Evolutionary conservation across 2,797 vertebrate species (phyloP).

Genomic region (Pangasius krempfi): DNA sequence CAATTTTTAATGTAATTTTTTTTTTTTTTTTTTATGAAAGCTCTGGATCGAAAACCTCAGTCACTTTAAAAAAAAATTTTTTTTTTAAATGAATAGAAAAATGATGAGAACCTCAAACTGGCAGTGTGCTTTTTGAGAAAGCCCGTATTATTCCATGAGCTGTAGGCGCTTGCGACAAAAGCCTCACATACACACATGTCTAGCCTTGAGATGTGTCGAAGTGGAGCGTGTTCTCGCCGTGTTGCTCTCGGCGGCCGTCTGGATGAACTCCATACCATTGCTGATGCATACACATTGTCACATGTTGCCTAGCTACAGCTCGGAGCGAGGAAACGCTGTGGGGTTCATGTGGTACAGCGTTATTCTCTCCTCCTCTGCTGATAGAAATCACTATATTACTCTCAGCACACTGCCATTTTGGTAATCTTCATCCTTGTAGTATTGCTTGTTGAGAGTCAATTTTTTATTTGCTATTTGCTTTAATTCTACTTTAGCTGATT

Average conservation of each 20-base stretch:
- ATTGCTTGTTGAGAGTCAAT: neutral
- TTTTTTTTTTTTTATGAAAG: neutral
- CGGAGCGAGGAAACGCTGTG: slow-evolving; percentile 17
- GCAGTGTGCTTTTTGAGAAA: neutral
- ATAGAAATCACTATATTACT: neutral
- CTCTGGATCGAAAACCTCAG: neutral
- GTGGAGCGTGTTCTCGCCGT: slow-evolving; percentile 27
- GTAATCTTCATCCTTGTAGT: neutral
- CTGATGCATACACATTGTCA: slow-evolving; percentile 43
- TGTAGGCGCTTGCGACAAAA: neutral
- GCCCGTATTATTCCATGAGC: neutral
- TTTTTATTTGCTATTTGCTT: neutral
- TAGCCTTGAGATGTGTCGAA: slow-evolving; percentile 29
- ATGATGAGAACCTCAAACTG: neutral
- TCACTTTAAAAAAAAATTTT: neutral
- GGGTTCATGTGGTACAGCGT: slow-evolving; percentile 25
- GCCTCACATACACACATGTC: neutral
- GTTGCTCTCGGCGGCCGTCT: slow-evolving; percentile 16
- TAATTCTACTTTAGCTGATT: neutral
- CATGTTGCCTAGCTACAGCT: slow-evolving; percentile 54
- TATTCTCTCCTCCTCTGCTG: neutral
- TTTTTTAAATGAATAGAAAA: neutral
- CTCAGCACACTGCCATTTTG: neutral
- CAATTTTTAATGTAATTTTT: too few species aligned
- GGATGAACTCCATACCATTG: slow-evolving; percentile 48